Conservation (phyloP, 2,888 invertebrate genomes). For the Caenorhabditis sp. region DNA sequence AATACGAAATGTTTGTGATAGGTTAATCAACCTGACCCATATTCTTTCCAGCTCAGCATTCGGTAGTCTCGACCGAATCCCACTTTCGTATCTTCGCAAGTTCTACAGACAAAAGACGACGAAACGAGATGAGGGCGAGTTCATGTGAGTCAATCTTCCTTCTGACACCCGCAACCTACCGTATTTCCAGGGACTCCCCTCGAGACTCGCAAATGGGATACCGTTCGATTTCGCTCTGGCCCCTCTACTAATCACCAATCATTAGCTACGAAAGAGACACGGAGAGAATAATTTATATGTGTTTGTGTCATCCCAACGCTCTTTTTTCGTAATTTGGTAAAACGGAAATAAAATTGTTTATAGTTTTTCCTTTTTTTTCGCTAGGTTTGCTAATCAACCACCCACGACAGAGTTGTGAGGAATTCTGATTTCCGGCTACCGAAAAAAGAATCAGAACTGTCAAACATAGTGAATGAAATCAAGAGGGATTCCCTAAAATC, state of each 20-base stretch:
- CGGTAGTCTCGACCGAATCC: constrained; percentile 51
- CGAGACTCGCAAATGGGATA: constrained; percentile 9
- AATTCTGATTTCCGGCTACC: no score
- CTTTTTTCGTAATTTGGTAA: constrained; percentile 4
- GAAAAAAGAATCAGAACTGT: no score
- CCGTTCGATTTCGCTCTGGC: constrained; percentile 23
- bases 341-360: neutral
- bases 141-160: neutral
- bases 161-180: neutral
- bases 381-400: no score
- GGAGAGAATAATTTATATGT: neutral
- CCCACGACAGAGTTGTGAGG: no score
- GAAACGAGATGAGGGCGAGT: constrained; percentile 21
- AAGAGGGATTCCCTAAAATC: no score
- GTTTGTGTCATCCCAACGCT: neutral
- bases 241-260: constrained; percentile 4
- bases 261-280: neutral
- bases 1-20: no score
- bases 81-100: constrained; percentile 32
- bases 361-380: no score
- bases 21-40: no score
- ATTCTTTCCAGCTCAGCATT: constrained; percentile 46
- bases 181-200: no score
- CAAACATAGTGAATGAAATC: no score
- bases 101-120: constrained; percentile 25